Conservation (phyloP, 2,797 vertebrate genomes). For the Pyrocephalus nanus region DNA sequence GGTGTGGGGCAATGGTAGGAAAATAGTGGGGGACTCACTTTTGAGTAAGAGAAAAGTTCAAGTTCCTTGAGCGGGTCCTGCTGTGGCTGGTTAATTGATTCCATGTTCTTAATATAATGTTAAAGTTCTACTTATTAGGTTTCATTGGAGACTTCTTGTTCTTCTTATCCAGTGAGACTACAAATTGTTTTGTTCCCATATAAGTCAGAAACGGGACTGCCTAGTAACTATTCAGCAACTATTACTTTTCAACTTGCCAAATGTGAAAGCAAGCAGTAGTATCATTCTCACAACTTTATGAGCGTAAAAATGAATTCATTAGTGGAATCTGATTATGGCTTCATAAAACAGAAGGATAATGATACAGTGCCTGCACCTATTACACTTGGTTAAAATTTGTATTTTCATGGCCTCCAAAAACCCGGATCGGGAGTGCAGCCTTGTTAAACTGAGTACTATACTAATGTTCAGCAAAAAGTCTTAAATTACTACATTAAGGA, state of each 20-base stretch:
- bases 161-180: not conserved
- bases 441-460: not conserved
- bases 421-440: not conserved
- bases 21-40: not conserved
- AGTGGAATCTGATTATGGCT: conserved; percentile 18
- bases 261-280: conserved; percentile 21
- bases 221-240: not conserved
- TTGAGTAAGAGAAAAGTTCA: not conserved
- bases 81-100: not conserved
- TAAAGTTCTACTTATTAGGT: not conserved
- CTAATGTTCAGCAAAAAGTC: not conserved
- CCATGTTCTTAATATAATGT: not conserved
- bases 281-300: conserved; percentile 30
- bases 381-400: conserved; percentile 33
- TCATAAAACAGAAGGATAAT: conserved; percentile 56
- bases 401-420: not conserved
- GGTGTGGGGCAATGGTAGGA: not conserved
- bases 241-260: conserved; percentile 28
- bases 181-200: not conserved
- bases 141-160: not conserved
- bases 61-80: not conserved
- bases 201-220: not conserved
- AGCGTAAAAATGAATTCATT: conserved; percentile 54
- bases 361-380: conserved; percentile 12
- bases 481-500: not conserved